Evolutionary conservation across 2,888 invertebrate species (phyloP), one percentile per base, ranked within the genome.

Genomic region (Homarus gammarus): DNA sequence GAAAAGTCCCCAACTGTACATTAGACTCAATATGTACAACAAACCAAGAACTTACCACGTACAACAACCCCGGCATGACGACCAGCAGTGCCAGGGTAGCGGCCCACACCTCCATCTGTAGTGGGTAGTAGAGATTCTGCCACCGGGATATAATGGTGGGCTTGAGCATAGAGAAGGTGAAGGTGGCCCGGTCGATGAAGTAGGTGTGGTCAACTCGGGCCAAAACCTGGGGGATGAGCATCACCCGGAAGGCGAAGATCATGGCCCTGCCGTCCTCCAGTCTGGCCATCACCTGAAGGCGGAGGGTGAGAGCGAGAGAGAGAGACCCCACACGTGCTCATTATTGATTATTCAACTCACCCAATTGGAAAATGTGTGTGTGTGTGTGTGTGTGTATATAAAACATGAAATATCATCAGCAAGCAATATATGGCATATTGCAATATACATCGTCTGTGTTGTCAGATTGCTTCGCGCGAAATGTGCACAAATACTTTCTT

Each of bases 71-170:
- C 1, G 79, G 70, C 79, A 86, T n/a, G 51, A 70, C 22, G 1
- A 79, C 2, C n/a, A 68, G 44, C 2, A 36, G 3, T 2, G 27
- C 70, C 27, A 79, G 36, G 49, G 72, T n/a, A 8, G 33, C 36
- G 6, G 49, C n/a, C 86, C 86, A 86, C 38, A 86, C 86, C 18
- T 68, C 33, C 36, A 10, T n/a, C 10, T 27, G 3, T 8, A 86
- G 79, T 22, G 86, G 86, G 51, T 83, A 77, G 77, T 83, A 88
- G 10, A 82, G 61, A 64, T 68, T 88, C 87, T 83, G 82, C 82
- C 77, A 82, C 68, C 51, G 82, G 1, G 75, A 77, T 22, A 15
- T 82, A 0, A 38, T 49, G 27, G 36, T 36, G 49, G 75, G 87
- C 27, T 68, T 73, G 38, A 64, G 64, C 87, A 88, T 88, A 27